Evolutionary conservation across 2,113 vertebrate species (phyloP).

Genomic region (Urocitellus parryii): DNA sequence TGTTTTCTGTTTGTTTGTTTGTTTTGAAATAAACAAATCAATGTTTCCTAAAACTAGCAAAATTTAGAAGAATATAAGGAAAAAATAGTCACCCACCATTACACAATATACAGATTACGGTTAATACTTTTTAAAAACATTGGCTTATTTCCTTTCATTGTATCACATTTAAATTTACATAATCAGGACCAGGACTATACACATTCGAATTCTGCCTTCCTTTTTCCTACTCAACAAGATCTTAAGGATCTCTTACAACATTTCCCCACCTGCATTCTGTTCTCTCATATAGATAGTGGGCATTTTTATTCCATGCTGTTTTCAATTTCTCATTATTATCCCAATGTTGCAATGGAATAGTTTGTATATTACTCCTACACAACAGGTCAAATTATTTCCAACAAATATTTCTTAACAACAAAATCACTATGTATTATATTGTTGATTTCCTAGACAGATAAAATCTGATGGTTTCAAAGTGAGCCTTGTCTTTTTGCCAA

Average conservation of each 20-base stretch:
- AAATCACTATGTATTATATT: background rate
- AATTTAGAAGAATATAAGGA: background rate
- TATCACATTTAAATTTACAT: background rate
- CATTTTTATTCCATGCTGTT: background rate
- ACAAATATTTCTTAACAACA: background rate
- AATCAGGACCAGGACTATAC: background rate
- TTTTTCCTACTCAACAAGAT: background rate
- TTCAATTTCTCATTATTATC: background rate
- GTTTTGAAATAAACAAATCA: background rate
- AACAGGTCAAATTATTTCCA: constrained; percentile 14
- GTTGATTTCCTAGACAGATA: background rate
- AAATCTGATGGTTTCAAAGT: constrained; percentile 24
- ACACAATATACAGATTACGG: background rate
- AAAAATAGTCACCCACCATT: background rate
- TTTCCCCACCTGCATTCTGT: constrained; percentile 32
- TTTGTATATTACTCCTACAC: background rate
- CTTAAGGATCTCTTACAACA: background rate
- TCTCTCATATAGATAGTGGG: background rate
- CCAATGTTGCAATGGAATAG: background rate
- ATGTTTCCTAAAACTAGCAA: background rate
- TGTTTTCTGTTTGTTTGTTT: background rate
- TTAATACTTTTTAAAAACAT: background rate
- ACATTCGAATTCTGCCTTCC: background rate
- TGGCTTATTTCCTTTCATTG: background rate
- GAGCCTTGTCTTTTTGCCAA: background rate